A percentile compares a stretch with the other conserved stretches of the same genome.
Evolutionary conservation across 2,888 invertebrate species (phyloP).

Genomic region (Lottia scabra): DNA sequence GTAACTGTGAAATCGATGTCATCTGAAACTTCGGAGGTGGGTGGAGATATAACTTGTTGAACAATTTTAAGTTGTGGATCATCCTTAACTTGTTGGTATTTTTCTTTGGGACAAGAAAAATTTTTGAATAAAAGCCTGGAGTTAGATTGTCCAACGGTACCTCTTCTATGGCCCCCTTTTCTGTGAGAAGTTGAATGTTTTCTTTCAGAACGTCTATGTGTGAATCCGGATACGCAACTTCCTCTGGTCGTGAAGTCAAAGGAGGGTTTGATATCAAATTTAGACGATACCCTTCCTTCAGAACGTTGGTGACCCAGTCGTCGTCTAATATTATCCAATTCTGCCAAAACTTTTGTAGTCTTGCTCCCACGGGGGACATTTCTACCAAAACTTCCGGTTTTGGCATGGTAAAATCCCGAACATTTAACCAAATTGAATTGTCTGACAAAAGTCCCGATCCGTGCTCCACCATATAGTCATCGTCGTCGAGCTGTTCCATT

Average conservation of each 20-base stretch:
- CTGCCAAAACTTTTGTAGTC: not conserved
- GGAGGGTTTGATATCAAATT: not conserved
- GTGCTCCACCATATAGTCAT: no score
- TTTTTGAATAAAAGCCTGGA: not conserved
- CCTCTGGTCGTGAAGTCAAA: not conserved
- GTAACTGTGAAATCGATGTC: not conserved
- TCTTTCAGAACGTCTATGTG: not conserved
- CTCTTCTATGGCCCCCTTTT: not conserved
- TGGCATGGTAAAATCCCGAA: not conserved
- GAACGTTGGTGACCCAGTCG: not conserved
- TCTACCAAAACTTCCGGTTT: no score
- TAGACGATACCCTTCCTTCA: not conserved
- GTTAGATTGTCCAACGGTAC: not conserved
- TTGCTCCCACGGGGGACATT: not conserved
- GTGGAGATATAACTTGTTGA: not conserved
- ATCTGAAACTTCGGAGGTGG: not conserved
- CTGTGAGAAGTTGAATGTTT: not conserved
- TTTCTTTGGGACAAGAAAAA: no score
- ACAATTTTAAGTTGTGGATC: not conserved
- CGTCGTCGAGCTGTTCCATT: no score
- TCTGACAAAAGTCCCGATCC: no score
- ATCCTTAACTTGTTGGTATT: no score
- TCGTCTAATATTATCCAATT: not conserved
- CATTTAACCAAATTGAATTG: not conserved
- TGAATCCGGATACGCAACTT: not conserved